These are phyloP conservation scores for Ceratina australensis DNA, from an alignment of 1,140 invertebrate genomes.

Conservation along the genomic window DNA sequence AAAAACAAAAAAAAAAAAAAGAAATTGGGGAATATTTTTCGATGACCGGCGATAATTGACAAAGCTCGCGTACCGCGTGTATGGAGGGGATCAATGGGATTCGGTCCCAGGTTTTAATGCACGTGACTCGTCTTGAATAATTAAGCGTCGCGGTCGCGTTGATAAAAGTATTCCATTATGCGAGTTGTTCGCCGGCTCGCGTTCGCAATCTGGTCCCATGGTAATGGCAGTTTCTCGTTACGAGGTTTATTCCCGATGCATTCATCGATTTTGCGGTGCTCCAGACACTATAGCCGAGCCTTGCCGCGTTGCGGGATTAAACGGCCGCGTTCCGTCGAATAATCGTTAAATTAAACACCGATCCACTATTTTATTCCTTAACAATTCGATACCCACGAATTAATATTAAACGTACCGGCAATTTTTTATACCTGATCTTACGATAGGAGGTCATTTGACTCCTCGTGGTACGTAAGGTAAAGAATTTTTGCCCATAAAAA, in stretches of 20 bases:
- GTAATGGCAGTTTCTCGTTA: slow-evolving; percentile 70
- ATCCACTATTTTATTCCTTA: no score
- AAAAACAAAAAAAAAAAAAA: no score
- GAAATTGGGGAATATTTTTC: no score
- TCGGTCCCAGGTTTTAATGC: slow-evolving; percentile 49
- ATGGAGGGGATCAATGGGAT: slow-evolving; percentile 34
- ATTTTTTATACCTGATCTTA: no score
- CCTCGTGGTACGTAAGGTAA: no score
- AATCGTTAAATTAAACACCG: no score
- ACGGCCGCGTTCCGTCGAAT: not conserved
- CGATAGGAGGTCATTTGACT: no score
- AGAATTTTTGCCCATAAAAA: no score
- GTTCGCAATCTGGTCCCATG: slow-evolving; percentile 49
- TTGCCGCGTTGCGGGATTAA: not conserved
- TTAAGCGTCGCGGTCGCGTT: slow-evolving; percentile 64
- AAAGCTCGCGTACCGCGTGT: not conserved
- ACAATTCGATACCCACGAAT: no score
- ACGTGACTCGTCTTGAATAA: slow-evolving; percentile 69
- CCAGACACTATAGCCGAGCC: not conserved
- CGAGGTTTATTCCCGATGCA: slow-evolving; percentile 56
- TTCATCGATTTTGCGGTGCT: slow-evolving; percentile 32
- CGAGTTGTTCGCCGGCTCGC: slow-evolving; percentile 61
- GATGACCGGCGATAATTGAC: no score
- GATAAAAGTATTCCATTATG: slow-evolving; percentile 74
- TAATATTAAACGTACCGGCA: no score